phyloP scores from a whole-genome alignment of 2,888 invertebrate species.

The Drosophila multiciliata region DNA sequence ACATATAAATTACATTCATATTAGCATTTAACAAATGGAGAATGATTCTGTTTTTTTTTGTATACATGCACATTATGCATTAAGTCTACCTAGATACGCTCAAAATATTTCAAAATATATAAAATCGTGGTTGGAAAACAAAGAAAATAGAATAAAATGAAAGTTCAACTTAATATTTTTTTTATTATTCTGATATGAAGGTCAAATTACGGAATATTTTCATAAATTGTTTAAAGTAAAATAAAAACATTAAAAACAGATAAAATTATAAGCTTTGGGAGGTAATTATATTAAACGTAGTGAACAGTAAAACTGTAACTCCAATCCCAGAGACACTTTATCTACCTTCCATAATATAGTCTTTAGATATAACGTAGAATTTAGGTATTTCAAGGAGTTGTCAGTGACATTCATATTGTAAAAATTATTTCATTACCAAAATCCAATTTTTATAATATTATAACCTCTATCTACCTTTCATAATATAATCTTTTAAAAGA shows the following conservation, averaged over 20 bases:
- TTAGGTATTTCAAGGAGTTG: background rate
- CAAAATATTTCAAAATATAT: background rate
- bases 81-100: background rate
- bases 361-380: background rate
- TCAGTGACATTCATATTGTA: background rate
- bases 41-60: background rate
- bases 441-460: too few species aligned
- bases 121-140: background rate
- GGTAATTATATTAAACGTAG: background rate
- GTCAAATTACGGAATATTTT: background rate
- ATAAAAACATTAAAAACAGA: too few species aligned
- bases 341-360: background rate
- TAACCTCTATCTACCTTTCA: background rate
- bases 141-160: background rate
- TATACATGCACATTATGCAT: background rate
- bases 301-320: background rate
- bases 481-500: background rate
- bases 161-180: background rate
- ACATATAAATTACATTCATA: background rate
- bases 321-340: background rate
- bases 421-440: too few species aligned
- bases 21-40: background rate
- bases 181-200: background rate
- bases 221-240: background rate
- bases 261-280: background rate